A percentile compares a stretch with the other conserved stretches of the same genome.
phyloP scores from a whole-genome alignment of 2,113 vertebrate species.

The Rhinoderma darwinii region DNA sequence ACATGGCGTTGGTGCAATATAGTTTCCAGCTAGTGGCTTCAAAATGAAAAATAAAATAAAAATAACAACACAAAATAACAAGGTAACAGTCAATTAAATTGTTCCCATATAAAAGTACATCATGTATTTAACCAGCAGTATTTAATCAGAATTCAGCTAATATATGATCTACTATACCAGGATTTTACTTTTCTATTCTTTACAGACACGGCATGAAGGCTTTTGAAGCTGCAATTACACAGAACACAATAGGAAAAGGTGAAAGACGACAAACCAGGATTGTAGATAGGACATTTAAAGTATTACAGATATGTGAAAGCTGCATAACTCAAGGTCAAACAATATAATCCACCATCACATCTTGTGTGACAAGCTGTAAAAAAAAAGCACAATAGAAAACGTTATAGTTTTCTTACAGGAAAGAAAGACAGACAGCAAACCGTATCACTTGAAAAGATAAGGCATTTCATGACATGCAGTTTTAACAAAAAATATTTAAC shows the following conservation, averaged over 20 bases:
- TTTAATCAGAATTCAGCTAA: background rate
- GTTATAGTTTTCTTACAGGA: conserved; percentile 14
- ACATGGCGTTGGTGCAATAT: too few relatives aligned
- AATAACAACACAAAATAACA: background rate
- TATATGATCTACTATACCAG: background rate
- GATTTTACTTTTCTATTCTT: conserved; percentile 20
- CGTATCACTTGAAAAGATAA: conserved; percentile 23
- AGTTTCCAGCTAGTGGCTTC: background rate
- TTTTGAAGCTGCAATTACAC: conserved; percentile 48
- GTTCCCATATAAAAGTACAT: background rate
- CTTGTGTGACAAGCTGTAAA: conserved; percentile 10
- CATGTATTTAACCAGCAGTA: conserved; percentile 9
- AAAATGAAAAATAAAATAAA: background rate
- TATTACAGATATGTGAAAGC: conserved; percentile 44
- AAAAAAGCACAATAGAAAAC: conserved; percentile 22
- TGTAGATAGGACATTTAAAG: conserved; percentile 37
- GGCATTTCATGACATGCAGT: background rate
- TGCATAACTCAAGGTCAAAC: conserved; percentile 35
- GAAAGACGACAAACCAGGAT: conserved; percentile 37
- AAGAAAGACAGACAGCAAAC: conserved; percentile 35
- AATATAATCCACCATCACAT: conserved; percentile 46
- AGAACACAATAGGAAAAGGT: conserved; percentile 37
- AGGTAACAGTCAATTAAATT: background rate
- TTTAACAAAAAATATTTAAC: conserved; percentile 35
- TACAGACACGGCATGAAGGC: background rate